phyloP scores from a whole-genome alignment of 1,140 invertebrate genomes.

The Tetramorium parvispinum region DNA sequence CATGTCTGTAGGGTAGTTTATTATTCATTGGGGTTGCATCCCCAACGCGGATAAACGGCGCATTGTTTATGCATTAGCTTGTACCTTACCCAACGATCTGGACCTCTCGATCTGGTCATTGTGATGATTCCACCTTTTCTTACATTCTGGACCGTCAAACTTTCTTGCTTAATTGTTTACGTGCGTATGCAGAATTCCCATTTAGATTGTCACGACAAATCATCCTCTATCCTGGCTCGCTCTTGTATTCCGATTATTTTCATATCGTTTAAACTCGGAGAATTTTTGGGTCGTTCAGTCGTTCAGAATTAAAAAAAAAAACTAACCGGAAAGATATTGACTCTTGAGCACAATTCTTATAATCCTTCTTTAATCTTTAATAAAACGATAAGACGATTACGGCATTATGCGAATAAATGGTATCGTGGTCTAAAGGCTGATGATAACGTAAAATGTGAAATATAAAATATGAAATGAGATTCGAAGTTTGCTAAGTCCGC shows the following conservation, averaged over 20 bases:
- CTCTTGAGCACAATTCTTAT: not conserved
- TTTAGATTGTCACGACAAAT: conserved; percentile 30
- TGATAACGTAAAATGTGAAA: conserved; percentile 35
- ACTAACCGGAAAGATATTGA: not conserved
- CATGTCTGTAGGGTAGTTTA: conserved; percentile 77
- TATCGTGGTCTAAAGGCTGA: not conserved
- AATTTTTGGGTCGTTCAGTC: not conserved
- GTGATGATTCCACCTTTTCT: conserved; percentile 67
- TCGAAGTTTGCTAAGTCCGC: conserved; percentile 25
- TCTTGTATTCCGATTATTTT: not conserved
- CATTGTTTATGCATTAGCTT: conserved; percentile 82
- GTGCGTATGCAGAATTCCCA: not conserved
- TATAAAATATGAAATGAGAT: conserved; percentile 26
- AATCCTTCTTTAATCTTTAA: conserved; percentile 41
- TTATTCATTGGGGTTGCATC: conserved; percentile 80
- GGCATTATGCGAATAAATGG: not conserved
- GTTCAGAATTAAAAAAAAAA: conserved; percentile 2
- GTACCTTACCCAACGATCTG: conserved; percentile 50
- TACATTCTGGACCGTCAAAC: conserved; percentile 55
- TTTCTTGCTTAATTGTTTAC: conserved; percentile 51
- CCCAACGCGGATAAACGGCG: conserved; percentile 78
- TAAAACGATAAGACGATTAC: conserved; percentile 29
- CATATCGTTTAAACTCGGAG: not conserved
- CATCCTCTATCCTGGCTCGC: too few relatives aligned
- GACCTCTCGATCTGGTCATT: conserved; percentile 65